Evolutionary conservation across 1,140 invertebrate species (phyloP), one percentile per base, ranked within the genome.

Genomic region (Tribolium castaneum): DNA sequence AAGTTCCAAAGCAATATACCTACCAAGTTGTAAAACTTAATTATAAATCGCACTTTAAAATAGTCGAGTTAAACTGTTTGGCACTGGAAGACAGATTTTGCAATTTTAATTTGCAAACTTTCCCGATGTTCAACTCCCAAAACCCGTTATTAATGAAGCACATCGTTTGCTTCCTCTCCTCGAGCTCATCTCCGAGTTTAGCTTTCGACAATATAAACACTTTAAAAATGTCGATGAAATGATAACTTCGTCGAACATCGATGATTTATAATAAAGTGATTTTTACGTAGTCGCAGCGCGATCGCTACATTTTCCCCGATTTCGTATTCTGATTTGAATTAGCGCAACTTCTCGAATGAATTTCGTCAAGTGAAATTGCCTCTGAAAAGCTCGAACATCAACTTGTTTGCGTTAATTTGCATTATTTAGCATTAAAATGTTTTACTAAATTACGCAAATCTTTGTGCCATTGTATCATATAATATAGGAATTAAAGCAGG

Each of bases 21-120:
- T 78, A 78, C 77, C 54, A 74, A 78, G 77, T 78, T 78, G 77
- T 75, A 78, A 78, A 78, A 78, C 77, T 78, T 78, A 78, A 78
- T 78, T 78, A 78, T 73, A 70, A 78, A 78, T 74, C 77, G 52
- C 71, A 74, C 54, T 74, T 78, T 74, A 72, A 78, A 75, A 78
- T 78, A 78, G 71, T 78, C 70, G 66, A 78, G 54, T 75, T 78
- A 78, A 78, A 75, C 71, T 75, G 77, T 78, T 78, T 78, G 71
- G 71, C 56, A 70, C 52, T 70, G 77, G 71, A 78, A 78, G 77
- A 78, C 77, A 75, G 71, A 78, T 78, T 78, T 78, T 78, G 77
- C 77, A 78, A 78, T 78, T 78, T 78, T 78, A 78, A 78, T 78
- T 78, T 78, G 72, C 45, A 78, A 78, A 78, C 77, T 78, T 78